A percentile compares a stretch with the other conserved stretches of the same genome.
phyloP scores from a whole-genome alignment of 2,888 invertebrate species.

The Diarsia rubi region DNA sequence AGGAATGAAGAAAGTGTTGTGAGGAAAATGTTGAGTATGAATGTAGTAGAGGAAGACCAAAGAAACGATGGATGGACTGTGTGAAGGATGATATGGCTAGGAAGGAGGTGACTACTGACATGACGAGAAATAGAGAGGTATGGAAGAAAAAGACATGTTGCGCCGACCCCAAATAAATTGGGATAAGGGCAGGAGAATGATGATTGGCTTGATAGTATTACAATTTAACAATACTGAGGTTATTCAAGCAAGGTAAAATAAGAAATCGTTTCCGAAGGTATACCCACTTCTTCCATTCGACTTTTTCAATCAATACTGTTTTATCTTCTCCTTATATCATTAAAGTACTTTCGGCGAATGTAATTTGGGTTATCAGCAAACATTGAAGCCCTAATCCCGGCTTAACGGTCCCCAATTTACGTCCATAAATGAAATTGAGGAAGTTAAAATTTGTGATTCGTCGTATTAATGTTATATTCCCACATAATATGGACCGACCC shows the following conservation, averaged over 20 bases:
- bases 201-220: not conserved
- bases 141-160: too few species aligned
- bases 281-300: not conserved
- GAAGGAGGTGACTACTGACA: too few species aligned
- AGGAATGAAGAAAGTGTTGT: too few species aligned
- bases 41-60: too few species aligned
- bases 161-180: too few species aligned
- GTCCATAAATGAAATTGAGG: conserved; percentile 65
- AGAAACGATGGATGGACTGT: too few species aligned
- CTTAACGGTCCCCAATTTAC: conserved; percentile 64
- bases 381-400: conserved; percentile 56
- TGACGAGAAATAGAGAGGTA: too few species aligned
- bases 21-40: too few species aligned
- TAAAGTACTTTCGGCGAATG: conserved; percentile 37
- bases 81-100: too few species aligned
- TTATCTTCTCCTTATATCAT: conserved; percentile 30
- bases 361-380: conserved; percentile 59
- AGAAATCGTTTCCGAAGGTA: not conserved
- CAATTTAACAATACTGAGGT: not conserved
- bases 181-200: too few species aligned
- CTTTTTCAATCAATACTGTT: conserved; percentile 42
- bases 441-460: conserved; percentile 65
- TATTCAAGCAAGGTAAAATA: not conserved
- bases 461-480: conserved; percentile 35
- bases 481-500: conserved; percentile 33